Base-by-base conservation (phyloP, 1,140 invertebrate species). In the Aricia agestis region DNA sequence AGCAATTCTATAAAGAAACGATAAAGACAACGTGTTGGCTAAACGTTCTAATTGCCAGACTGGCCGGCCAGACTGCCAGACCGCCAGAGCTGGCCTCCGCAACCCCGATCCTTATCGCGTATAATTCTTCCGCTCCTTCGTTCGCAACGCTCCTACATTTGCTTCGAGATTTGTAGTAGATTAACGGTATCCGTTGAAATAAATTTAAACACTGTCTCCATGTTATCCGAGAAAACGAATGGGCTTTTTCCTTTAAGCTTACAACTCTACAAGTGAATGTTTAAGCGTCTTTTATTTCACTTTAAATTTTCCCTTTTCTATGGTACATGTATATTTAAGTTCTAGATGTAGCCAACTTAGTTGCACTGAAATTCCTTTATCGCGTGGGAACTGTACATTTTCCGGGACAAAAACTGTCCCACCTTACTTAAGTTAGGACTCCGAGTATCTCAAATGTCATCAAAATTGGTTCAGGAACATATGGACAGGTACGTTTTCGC, bases 171-270 rank as follows among this genome's bases (percentile, higher is more conserved):
- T 63, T 63, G 59, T 63, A 59, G 58, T 58, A 18, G 58, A 63
- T 19, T 63, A 63, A 11, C 59, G 59, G 18, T 63, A 19, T 18
- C 59, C 59, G 59, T 19, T 63, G 59, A 63, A 63, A 63, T 63
- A 25, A 52, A 52, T 52, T 52, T 52, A 11, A 52, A 15, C 45
- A 52, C 7, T 52, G 45, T 52, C 45, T 15, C 45, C 10, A 52
- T 52, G 45, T 52, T 52, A 52, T 52, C 45, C 45, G 45, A 15
- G 45, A 52, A 52, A 52, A 52, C 45, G 13, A 52, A 52, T 52
- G 45, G 45, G 45, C 11, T 52, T 52, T 52, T 52, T 52, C 45
- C 45, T 52, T 52, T 52, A 52, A 52, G 45, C 45, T 52, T 52
- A 52, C 45, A 52, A 52, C 45, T 52, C 45, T 52, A 52, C 45